These are phyloP conservation scores for Nothura maculosa DNA, from an alignment of 2,797 vertebrate species.

Conservation along the genomic window DNA sequence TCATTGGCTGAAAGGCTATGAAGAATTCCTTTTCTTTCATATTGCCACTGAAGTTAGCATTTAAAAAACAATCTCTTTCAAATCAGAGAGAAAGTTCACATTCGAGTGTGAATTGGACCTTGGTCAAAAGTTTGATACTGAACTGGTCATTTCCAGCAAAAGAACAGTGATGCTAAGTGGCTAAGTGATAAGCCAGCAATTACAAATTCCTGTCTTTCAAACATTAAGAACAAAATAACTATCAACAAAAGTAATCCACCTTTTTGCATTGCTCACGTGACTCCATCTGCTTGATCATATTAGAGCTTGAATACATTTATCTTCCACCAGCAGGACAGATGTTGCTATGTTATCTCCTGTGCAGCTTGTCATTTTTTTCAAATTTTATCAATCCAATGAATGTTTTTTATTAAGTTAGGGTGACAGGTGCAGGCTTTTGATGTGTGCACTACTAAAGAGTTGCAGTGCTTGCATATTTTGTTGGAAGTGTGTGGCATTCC, in stretches of 20 bases:
- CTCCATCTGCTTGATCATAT: constrained; percentile 27
- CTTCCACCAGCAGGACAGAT: not conserved
- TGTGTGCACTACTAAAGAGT: not conserved
- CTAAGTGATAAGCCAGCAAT: not conserved
- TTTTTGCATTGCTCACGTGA: not conserved
- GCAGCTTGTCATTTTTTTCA: not conserved
- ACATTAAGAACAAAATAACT: not conserved
- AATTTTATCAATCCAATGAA: not conserved
- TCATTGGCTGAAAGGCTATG: not conserved
- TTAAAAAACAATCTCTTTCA: not conserved
- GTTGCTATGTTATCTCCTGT: not conserved
- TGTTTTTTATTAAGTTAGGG: not conserved
- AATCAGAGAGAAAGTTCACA: not conserved
- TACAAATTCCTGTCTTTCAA: not conserved
- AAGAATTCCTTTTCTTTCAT: not conserved
- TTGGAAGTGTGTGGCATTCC: not conserved
- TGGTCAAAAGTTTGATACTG: accelerated
- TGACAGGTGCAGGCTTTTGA: constrained; percentile 13
- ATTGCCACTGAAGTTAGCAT: not conserved
- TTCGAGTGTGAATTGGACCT: not conserved
- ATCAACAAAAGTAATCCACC: not conserved
- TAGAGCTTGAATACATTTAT: constrained; percentile 35
- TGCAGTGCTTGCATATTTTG: constrained; percentile 8
- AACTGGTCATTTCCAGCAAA: not conserved
- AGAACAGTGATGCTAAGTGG: not conserved